A percentile compares a stretch with the other conserved stretches of the same genome.
Conservation (phyloP, 2,888 invertebrate species). For the Balanococcus diminutus region DNA sequence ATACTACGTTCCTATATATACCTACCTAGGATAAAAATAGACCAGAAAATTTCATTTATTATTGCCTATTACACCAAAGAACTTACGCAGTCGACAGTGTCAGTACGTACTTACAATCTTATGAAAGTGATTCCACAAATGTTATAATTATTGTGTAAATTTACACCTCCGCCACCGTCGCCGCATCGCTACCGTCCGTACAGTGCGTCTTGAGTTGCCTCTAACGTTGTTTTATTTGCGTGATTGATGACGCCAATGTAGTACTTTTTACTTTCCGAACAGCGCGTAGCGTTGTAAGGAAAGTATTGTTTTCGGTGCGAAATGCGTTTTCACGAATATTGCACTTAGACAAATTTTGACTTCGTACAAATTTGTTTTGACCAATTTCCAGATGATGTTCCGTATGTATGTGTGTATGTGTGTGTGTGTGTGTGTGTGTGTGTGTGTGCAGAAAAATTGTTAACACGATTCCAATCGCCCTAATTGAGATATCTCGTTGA, state of each 20-base stretch:
- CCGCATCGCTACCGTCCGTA: not conserved
- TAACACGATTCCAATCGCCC: too few species aligned
- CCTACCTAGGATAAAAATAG: not conserved
- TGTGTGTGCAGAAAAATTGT: too few species aligned
- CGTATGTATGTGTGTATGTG: too few species aligned
- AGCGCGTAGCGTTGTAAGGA: too few species aligned
- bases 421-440: too few species aligned
- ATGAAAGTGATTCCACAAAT: slow-evolving; percentile 5
- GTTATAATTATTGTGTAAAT: slow-evolving; percentile 29
- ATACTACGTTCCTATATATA: too few species aligned
- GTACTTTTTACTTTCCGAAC: not conserved
- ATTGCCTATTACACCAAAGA: not conserved
- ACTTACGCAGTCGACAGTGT: not conserved
- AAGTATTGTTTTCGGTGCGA: too few species aligned
- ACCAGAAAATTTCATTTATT: slow-evolving; percentile 4
- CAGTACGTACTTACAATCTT: not conserved
- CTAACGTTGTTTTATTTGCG: not conserved
- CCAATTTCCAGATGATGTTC: too few species aligned
- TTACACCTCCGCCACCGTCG: not conserved
- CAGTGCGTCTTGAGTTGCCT: not conserved
- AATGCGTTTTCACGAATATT: too few species aligned
- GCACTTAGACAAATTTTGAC: too few species aligned
- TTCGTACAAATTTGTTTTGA: too few species aligned
- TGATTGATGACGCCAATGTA: slow-evolving; percentile 2
- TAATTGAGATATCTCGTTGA: too few species aligned